A percentile compares a stretch with the other conserved stretches of the same genome.
These are phyloP conservation scores for Achatina immaculata DNA, from an alignment of 1,140 invertebrate species.

Conservation along the genomic window DNA sequence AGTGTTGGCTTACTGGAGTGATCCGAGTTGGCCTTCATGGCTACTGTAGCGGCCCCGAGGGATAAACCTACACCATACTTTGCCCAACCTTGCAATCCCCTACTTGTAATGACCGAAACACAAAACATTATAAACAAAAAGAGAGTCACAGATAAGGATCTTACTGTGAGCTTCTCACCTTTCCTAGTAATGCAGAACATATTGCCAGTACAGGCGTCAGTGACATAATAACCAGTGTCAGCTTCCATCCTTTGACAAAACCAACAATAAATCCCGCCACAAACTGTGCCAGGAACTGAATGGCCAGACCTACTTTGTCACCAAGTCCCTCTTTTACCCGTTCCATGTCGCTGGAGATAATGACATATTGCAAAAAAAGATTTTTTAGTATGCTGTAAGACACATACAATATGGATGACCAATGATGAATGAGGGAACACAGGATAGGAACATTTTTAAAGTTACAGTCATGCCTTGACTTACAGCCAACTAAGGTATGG, in stretches of 20 bases:
- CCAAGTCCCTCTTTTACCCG: slow-evolving; percentile 90
- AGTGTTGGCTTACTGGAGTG: too few relatives aligned
- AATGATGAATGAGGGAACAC: not conserved
- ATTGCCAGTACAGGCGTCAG: slow-evolving; percentile 62
- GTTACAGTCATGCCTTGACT: too few relatives aligned
- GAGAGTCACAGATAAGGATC: too few relatives aligned
- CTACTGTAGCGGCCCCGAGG: too few relatives aligned
- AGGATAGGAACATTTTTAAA: not conserved
- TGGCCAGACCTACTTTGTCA: slow-evolving; percentile 86
- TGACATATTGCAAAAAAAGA: too few relatives aligned
- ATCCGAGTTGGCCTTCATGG: too few relatives aligned
- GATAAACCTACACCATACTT: too few relatives aligned
- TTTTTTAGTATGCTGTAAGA: not conserved
- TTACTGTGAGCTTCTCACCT: slow-evolving; percentile 45
- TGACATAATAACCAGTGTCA: slow-evolving; percentile 67
- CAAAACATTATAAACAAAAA: too few relatives aligned
- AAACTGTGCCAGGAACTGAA: slow-evolving; percentile 70
- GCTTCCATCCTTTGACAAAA: slow-evolving; percentile 69
- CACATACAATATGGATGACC: not conserved
- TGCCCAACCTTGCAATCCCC: too few relatives aligned
- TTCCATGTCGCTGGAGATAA: slow-evolving; percentile 83
- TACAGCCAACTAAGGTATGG: too few relatives aligned
- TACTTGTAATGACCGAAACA: too few relatives aligned
- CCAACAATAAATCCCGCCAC: slow-evolving; percentile 63
- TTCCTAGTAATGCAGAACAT: slow-evolving; percentile 54